phyloP scores from a whole-genome alignment of 2,797 vertebrate genomes.

The Tenualosa thibaudeaui region DNA sequence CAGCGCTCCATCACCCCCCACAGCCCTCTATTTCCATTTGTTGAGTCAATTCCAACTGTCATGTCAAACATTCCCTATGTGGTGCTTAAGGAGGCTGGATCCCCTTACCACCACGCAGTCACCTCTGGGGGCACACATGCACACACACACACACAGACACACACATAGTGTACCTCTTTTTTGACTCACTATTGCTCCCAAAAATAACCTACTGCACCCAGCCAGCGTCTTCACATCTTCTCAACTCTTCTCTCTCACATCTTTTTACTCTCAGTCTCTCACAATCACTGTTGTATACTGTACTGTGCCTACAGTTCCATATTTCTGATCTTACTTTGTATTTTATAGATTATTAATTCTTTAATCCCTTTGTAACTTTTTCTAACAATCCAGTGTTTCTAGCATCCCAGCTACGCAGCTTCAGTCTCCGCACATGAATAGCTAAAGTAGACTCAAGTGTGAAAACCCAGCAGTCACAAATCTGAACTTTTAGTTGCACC shows the following conservation, averaged over 20 bases:
- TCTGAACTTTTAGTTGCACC: not conserved
- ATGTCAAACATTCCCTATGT: conserved; percentile 59
- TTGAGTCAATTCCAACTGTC: conserved; percentile 57
- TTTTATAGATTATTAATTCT: not conserved
- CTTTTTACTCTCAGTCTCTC: not conserved
- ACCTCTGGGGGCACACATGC: not conserved
- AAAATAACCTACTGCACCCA: not conserved
- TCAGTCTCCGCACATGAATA: not conserved
- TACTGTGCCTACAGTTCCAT: not conserved
- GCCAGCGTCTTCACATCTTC: not conserved
- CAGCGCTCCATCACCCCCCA: conserved; percentile 38
- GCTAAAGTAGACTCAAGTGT: not conserved
- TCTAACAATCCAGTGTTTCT: not conserved
- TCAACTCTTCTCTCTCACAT: not conserved
- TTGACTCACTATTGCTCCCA: not conserved
- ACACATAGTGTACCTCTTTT: not conserved
- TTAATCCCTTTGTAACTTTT: not conserved
- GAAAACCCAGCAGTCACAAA: not conserved
- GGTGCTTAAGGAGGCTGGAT: conserved; percentile 59
- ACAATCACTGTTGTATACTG: not conserved
- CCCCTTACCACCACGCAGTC: conserved; percentile 51
- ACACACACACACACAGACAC: conserved; percentile 32
- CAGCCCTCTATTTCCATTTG: conserved; percentile 53
- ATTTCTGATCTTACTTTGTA: not conserved
- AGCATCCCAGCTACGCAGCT: not conserved